Percentiles rank a stretch among this genome's conserved stretches.
These are phyloP conservation scores for Chironomus tentans DNA, from an alignment of 2,888 invertebrate species.

Conservation along the genomic window DNA sequence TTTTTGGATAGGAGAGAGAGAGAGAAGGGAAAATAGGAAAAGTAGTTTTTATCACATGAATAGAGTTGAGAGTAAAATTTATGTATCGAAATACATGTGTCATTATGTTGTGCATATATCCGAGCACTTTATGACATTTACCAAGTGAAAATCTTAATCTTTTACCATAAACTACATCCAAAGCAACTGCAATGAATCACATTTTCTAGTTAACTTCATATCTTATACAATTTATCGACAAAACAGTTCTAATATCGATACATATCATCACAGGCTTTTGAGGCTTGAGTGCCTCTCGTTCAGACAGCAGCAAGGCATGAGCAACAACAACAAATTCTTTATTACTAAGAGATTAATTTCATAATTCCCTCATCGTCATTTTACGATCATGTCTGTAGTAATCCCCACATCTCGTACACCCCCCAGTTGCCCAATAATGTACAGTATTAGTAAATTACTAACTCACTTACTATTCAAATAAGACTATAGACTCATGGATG, in stretches of 20 bases:
- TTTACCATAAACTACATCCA: background rate
- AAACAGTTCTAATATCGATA: background rate
- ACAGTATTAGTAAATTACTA: constrained; percentile 4
- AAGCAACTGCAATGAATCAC: background rate
- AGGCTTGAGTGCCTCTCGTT: too few species aligned
- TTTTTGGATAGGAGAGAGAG: background rate
- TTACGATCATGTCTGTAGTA: background rate
- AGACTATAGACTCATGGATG: too few species aligned
- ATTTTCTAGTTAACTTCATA: background rate
- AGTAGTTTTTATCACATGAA: background rate
- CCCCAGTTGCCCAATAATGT: background rate
- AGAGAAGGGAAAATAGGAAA: background rate
- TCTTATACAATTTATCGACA: background rate
- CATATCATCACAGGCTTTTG: background rate
- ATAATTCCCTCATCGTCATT: constrained; percentile 11
- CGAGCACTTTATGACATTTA: background rate
- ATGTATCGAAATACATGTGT: background rate
- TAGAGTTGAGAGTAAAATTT: background rate
- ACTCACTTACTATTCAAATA: background rate
- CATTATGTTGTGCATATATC: background rate
- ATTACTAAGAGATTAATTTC: constrained; percentile 17
- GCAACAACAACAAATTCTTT: background rate
- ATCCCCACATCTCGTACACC: background rate
- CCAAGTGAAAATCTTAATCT: constrained; percentile 11
- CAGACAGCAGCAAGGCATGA: background rate